A percentile compares a stretch with the other conserved stretches of the same genome.
These are phyloP conservation scores for Eurytoma californica DNA, from an alignment of 2,888 invertebrate genomes.

Conservation along the genomic window DNA sequence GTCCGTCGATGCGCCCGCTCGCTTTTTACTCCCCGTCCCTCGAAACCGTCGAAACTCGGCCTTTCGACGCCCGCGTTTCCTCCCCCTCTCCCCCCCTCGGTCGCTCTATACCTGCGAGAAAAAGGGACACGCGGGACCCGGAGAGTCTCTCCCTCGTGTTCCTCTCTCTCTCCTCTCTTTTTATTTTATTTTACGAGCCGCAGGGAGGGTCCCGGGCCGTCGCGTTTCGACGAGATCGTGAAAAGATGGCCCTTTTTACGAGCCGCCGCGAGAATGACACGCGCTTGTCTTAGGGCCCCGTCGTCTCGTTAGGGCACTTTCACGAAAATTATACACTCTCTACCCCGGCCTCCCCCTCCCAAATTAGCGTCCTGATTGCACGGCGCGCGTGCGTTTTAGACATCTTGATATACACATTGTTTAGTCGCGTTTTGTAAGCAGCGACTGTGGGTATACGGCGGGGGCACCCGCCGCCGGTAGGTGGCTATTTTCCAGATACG, in stretches of 20 bases:
- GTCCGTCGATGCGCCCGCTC: conserved; percentile 67
- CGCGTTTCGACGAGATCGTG: conserved; percentile 14
- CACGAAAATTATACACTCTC: conserved; percentile 28
- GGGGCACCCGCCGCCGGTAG: neutral
- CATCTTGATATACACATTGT: conserved; percentile 8
- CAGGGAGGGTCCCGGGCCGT: neutral
- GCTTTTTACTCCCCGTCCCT: conserved; percentile 46
- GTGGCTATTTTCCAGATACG: conserved; percentile 2
- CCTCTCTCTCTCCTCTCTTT: too few relatives aligned
- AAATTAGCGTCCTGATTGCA: conserved; percentile 8
- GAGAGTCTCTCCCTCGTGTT: neutral
- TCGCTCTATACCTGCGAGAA: conserved; percentile 14
- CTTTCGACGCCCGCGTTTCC: conserved; percentile 67
- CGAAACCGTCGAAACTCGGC: conserved; percentile 70
- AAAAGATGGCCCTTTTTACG: conserved; percentile 35
- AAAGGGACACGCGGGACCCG: neutral
- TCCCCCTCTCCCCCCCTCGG: conserved; percentile 49
- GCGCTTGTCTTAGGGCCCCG: conserved; percentile 1
- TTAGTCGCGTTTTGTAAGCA: neutral
- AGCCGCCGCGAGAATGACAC: conserved; percentile 27
- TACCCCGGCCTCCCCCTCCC: neutral
- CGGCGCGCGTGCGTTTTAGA: neutral
- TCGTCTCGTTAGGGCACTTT: conserved; percentile 32
- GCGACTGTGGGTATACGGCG: neutral
- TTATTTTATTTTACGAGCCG: conserved; percentile 24